Base-by-base conservation (phyloP, 2,113 vertebrate genomes). In the Varanus komodoensis region DNA sequence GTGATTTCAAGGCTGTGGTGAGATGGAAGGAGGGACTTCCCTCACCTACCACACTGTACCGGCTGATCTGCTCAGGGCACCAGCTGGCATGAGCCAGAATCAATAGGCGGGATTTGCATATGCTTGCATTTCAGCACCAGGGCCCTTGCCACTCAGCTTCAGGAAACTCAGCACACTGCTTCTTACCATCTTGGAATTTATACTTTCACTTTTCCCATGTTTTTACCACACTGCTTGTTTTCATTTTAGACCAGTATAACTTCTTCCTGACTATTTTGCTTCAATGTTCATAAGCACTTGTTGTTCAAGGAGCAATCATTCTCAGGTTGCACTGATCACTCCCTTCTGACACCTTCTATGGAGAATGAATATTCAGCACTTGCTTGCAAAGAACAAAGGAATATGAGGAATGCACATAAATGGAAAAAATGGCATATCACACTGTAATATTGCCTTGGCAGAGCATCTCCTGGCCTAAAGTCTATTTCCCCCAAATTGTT, bases 11-110 rank as follows among this genome's bases (percentile, higher is more conserved):
- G 11, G 23, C 25, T 38, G 48, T 48, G 23, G 23, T 48, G 64
- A 69, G 38, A 50, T 17, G 44, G 64, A 69, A 84, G 14, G 23
- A 83, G 61, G 64, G 82, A 44, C 50, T 69, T 84, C 34, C 81
- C 57, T 82, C 48, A 68, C 25, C 23, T 12, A 17, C 61, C 48
- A 29, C 38, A 84, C 21, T 29, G 17, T 27, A 84, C 38, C 34
- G 38, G 34, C 52, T 23, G 17, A 23, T 89, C 91, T 92, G 75
- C 38, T 77, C n/a, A 78, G 92, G 92, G 94, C 93, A 87, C 90
- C 94, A 95, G 91, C 89, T 91, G 94, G 89, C 89, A 87, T 94
- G 94, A 92, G 93, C 94, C 91, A 95, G 84, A 92, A 64, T 95
- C 92, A 86, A 91, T 87, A 93, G 57, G 89, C 77, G 94, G 64